Evolutionary conservation across 2,888 invertebrate species (phyloP), one percentile per base, ranked within the genome.

Genomic region (Eupithecia vulgata): DNA sequence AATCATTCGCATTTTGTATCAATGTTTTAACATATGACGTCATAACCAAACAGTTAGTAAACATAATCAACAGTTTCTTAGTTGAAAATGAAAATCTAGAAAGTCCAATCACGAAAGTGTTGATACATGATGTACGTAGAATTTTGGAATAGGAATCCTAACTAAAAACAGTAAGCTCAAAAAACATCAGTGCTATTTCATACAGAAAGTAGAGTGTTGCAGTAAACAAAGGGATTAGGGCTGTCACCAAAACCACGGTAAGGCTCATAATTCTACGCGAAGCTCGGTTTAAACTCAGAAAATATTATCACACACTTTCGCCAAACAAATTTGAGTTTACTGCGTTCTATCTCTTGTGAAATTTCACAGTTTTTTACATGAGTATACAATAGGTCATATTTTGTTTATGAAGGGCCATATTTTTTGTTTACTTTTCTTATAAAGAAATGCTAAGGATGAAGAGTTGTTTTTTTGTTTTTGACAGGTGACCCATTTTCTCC

Each of bases 191-290:
- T 37, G 65, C n/a, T 40, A 13, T 72, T 67, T 64, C 64, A 35
- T 12, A 37, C 10, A 70, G 71, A 72, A 69, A 61, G 71, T 67
- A 74, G 61, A 66, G 34, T 68, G 66, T 52, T 67, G 70, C 71
- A 69, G 82, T 88, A 88, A 87, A 88, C 81, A 76, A 83, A 70
- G 64, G 84, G 84, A 87, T 88, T 86, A 86, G 80, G 84, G 81
- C 78, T 87, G 87, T 85, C 87, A 83, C 83, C 77, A 74, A 82
- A 83, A 84, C 84, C 81, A 81, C 80, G 81, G 74, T 75, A 80
- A 73, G 80, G 79, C 81, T 84, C 87, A 85, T 87, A 87, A 88
- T 81, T 87, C 80, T 80, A 74, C 69, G 71, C 72, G 70, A 70
- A 76, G 79, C 83, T 80, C 73, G 80, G 78, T 76, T 72, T 74